A percentile compares a stretch with the other conserved stretches of the same genome.
These are phyloP conservation scores for Tupiocoris notatus DNA, from an alignment of 2,888 invertebrate genomes.

Conservation along the genomic window DNA sequence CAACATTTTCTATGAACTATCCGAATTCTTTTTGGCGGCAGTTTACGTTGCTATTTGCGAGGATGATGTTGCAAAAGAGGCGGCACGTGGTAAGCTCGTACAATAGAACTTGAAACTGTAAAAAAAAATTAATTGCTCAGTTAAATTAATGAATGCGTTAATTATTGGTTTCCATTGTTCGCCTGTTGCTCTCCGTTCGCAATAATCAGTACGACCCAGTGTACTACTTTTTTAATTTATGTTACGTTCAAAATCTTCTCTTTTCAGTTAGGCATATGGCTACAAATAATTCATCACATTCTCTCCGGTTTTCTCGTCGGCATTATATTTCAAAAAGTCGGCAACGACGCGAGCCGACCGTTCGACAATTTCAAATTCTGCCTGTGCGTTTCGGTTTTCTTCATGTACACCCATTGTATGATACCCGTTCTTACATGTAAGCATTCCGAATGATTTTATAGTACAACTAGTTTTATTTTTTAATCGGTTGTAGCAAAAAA, in stretches of 20 bases:
- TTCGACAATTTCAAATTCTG: conserved; percentile 64
- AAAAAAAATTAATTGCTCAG: no score
- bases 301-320: conserved; percentile 60
- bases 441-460: no score
- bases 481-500: no score
- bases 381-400: conserved; percentile 61
- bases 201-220: neutral
- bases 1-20: conserved; percentile 53
- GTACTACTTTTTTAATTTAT: neutral
- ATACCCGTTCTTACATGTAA: conserved; percentile 63
- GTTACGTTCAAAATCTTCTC: no score
- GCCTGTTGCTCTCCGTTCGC: neutral
- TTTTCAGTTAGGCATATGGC: conserved; percentile 58
- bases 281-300: conserved; percentile 61
- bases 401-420: conserved; percentile 66
- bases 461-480: no score
- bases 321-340: conserved; percentile 60
- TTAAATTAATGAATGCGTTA: no score
- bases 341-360: conserved; percentile 60
- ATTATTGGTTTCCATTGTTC: neutral
- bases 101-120: no score
- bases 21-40: conserved; percentile 60
- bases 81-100: conserved; percentile 60
- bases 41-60: conserved; percentile 57
- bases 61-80: conserved; percentile 60